Conservation (phyloP, 2,113 vertebrate genomes). For the Anarrhichthys ocellatus region DNA sequence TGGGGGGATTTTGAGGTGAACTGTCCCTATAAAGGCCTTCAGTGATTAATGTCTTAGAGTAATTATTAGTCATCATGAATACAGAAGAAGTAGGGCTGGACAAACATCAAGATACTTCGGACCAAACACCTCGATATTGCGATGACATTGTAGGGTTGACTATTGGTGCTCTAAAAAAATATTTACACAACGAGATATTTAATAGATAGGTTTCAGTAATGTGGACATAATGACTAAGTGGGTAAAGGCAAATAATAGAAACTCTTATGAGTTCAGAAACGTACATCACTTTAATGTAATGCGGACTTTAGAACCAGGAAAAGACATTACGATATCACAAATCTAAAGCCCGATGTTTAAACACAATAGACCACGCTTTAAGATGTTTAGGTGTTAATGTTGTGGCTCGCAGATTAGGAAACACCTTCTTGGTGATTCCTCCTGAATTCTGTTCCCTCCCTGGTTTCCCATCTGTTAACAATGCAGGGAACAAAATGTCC, state of each 20-base stretch:
- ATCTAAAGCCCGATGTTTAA: background rate
- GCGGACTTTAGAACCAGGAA: background rate
- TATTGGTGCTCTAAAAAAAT: no score
- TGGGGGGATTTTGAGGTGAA: background rate
- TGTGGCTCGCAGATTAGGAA: constrained; percentile 21
- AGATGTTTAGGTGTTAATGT: background rate
- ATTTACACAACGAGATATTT: no score
- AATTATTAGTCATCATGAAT: background rate
- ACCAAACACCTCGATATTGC: background rate
- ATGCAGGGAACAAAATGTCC: constrained; percentile 12
- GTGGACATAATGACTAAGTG: background rate
- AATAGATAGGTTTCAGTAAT: background rate
- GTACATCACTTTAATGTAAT: background rate
- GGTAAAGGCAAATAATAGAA: background rate
- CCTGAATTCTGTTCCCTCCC: background rate
- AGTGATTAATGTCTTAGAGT: background rate
- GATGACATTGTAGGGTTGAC: no score
- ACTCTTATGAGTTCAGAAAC: background rate
- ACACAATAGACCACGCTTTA: background rate
- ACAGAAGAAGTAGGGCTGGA: background rate
- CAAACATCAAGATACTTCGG: background rate
- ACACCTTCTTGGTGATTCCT: background rate
- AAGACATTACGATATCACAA: background rate
- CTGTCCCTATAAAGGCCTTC: background rate
- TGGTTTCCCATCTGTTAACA: background rate